A percentile compares a stretch with the other conserved stretches of the same genome.
Evolutionary conservation across 2,113 vertebrate genomes (phyloP).

Genomic region (Antechinus stuartii): DNA sequence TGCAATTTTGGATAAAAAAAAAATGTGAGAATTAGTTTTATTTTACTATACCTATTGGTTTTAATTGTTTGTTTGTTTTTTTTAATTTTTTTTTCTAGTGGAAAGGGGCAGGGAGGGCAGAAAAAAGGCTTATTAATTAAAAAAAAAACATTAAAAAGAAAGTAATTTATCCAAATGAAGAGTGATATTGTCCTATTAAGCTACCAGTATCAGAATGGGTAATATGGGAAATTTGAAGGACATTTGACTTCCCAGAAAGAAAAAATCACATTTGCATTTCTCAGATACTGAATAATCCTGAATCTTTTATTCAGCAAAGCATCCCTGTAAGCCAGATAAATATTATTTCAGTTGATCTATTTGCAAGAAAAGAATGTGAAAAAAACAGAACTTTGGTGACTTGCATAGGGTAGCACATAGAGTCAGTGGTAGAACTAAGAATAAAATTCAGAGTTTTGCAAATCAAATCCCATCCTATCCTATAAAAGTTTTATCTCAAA

Average conservation of each 20-base stretch:
- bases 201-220: neutral
- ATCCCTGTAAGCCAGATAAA: slow-evolving; percentile 9
- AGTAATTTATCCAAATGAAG: neutral
- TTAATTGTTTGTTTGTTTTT: neutral
- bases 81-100: neutral
- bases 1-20: neutral
- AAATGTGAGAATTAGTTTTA: neutral
- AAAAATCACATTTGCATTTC: slow-evolving; percentile 11
- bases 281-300: slow-evolving; percentile 3
- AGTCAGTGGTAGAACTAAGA: slow-evolving; percentile 34
- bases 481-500: neutral
- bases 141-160: neutral
- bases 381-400: slow-evolving; percentile 3
- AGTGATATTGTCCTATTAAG: neutral
- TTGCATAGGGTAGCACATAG: slow-evolving; percentile 33
- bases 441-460: neutral
- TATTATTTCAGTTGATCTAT: slow-evolving; percentile 17
- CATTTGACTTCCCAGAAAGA: neutral
- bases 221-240: neutral
- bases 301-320: neutral
- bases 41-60: neutral
- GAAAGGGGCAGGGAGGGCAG: neutral
- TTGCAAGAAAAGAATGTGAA: slow-evolving; percentile 43
- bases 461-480: neutral
- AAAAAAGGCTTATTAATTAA: neutral